Conservation (phyloP, 2,888 invertebrate species). For the Plagodis dolabraria region DNA sequence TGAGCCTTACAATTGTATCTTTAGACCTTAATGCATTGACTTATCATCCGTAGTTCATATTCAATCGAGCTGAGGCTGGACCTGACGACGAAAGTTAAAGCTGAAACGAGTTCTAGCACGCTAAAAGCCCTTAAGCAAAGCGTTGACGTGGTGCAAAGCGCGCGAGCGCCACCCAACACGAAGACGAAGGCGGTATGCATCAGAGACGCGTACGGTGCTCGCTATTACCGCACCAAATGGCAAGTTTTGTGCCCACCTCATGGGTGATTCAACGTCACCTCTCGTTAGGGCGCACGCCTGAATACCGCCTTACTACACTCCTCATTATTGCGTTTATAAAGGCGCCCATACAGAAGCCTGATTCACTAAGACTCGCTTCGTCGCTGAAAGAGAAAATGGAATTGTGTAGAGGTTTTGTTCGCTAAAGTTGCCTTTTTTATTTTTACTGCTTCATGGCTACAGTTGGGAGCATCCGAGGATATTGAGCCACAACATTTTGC, state of each 20-base stretch:
- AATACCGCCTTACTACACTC: conserved; percentile 81
- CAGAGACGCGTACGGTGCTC: conserved; percentile 39
- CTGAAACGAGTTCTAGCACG: conserved; percentile 66
- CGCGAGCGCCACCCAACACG: background rate
- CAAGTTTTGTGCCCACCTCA: conserved; percentile 79
- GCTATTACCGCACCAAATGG: conserved; percentile 71
- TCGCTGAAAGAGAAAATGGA: conserved; percentile 81
- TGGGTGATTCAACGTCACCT: conserved; percentile 80
- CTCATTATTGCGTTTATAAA: conserved; percentile 85
- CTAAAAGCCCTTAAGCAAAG: conserved; percentile 76
- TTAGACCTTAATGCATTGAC: conserved; percentile 67
- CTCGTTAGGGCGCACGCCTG: conserved; percentile 77
- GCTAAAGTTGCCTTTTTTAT: conserved; percentile 66
- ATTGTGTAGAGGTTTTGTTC: conserved; percentile 81
- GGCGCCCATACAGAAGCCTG: conserved; percentile 76
- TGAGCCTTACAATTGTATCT: too few relatives aligned
- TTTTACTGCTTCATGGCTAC: conserved; percentile 53
- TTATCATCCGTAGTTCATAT: conserved; percentile 69
- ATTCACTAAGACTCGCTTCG: conserved; percentile 78
- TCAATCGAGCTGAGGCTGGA: conserved; percentile 66
- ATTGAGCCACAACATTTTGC: conserved; percentile 62
- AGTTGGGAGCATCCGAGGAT: conserved; percentile 53
- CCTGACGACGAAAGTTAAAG: conserved; percentile 72
- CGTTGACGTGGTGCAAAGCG: conserved; percentile 44
- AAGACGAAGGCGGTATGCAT: background rate